Evolutionary conservation across 1,140 invertebrate genomes (phyloP), one percentile per base, ranked within the genome.

Genomic region (Drosophila asahinai): DNA sequence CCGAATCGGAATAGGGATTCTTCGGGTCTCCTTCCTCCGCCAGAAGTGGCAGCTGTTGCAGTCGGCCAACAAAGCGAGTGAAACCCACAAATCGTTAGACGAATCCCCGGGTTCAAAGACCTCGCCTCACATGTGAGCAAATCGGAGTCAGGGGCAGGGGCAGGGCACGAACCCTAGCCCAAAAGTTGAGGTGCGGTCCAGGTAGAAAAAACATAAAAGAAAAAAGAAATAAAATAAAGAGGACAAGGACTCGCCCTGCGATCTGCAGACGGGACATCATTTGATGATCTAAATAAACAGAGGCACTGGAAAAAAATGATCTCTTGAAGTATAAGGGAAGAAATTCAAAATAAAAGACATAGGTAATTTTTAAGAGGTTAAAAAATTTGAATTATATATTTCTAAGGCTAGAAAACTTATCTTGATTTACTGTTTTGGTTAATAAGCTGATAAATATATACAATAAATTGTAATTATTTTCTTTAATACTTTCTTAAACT

Each of bases 61-160:
- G 80, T 67, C 33, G 63, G 38, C 58, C 57, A 68, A 77, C 75
- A 77, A 77, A 54, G 75, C 49, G 65, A 75, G 59, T 40, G 77
- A 80, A 79, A 82, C 76, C 57, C 81, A 83, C 80, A 89, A 84
- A 87, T 87, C 83, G 68, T 89, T 84, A 84, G 81, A 66, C 80
- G 74, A 47, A 58, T 47, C 38, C 68, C 27, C 55, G 84, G 68
- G 84, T 89, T 89, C 84, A 89, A 89, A 89, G 84, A 89, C 84
- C 65, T 68, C 66, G 43, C 12, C 59, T 64, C 49, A 84, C 67
- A 54, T 80, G 66, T 54, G 45, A 57, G 33, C 47, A 66, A 63
- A 45, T 66, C 63, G 47, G 60, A 27, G 48, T 15, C 12, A 71
- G 9, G 27, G 70, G 43, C 6, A 49, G 64, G 77, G 58, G 45